Conservation (phyloP, 2,888 invertebrate genomes). For the Netelia inedita region DNA sequence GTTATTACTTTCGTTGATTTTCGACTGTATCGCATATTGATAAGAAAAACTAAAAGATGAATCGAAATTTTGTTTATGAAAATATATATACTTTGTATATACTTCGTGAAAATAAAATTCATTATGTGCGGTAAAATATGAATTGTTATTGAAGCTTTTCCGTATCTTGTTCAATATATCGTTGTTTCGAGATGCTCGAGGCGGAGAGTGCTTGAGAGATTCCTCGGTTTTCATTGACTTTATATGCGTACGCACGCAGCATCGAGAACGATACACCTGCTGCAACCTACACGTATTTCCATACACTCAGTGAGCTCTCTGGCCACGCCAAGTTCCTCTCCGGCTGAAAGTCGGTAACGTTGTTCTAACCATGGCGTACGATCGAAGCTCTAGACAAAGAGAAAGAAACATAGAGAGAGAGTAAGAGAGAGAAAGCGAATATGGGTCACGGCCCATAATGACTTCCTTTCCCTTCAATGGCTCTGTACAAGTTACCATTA, state of each 20-base stretch:
- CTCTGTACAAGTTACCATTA: not conserved
- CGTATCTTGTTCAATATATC: no score
- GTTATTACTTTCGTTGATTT: no score
- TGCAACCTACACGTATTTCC: not conserved
- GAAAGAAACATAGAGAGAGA: not conserved
- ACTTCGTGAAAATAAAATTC: no score
- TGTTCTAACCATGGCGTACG: slow-evolving; percentile 14
- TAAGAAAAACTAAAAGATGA: no score
- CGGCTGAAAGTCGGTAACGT: slow-evolving; percentile 45
- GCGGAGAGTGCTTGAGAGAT: no score
- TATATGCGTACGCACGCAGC: not conserved
- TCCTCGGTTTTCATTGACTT: not conserved
- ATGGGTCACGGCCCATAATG: not conserved
- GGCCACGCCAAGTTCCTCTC: slow-evolving; percentile 1
- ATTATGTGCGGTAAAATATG: no score
- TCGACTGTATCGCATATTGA: no score
- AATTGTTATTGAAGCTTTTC: no score
- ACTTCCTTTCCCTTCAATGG: not conserved
- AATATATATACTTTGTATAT: no score
- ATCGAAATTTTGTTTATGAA: no score
- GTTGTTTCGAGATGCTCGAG: no score
- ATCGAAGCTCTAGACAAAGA: slow-evolving; percentile 10
- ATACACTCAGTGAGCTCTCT: not conserved
- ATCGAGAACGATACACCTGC: not conserved
- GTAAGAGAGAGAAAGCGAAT: not conserved